Evolutionary conservation across 2,113 vertebrate species (phyloP).

Genomic region (Megaceryle torquata): DNA sequence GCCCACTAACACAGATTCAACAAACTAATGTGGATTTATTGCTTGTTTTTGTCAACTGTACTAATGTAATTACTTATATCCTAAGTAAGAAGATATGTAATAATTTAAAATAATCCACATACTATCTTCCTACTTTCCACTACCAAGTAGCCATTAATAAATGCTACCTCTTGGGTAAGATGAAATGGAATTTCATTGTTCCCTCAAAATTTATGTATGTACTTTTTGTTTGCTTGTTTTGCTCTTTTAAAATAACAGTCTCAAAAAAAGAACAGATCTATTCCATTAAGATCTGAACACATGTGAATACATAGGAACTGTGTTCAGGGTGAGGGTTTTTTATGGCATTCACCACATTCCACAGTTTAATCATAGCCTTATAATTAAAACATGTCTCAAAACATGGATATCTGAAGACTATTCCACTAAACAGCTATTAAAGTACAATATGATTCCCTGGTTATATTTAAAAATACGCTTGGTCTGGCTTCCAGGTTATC

Average conservation of each 20-base stretch:
- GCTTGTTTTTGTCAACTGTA: constrained; percentile 46
- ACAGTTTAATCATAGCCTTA: constrained; percentile 25
- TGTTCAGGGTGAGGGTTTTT: not conserved
- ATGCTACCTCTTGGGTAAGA: constrained; percentile 2
- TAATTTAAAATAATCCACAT: constrained; percentile 59
- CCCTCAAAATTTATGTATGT: constrained; percentile 1
- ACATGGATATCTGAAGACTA: constrained; percentile 19
- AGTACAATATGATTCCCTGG: not conserved
- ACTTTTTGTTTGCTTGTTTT: constrained; percentile 12
- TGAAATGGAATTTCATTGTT: constrained; percentile 15
- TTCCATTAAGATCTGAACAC: constrained; percentile 28
- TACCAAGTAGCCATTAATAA: constrained; percentile 45
- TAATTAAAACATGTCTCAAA: constrained; percentile 50
- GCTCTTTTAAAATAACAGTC: constrained; percentile 18
- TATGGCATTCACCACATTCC: not conserved
- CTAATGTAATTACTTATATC: constrained; percentile 63
- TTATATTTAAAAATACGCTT: not conserved
- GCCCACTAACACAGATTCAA: constrained; percentile 51
- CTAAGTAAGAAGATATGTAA: constrained; percentile 34
- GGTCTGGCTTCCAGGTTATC: not conserved
- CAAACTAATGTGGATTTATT: constrained; percentile 70
- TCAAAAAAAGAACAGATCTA: not conserved
- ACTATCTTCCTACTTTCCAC: not conserved
- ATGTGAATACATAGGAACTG: not conserved
- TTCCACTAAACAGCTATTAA: constrained; percentile 42